phyloP scores from a whole-genome alignment of 2,888 invertebrate species.

The Orthosia incerta region DNA sequence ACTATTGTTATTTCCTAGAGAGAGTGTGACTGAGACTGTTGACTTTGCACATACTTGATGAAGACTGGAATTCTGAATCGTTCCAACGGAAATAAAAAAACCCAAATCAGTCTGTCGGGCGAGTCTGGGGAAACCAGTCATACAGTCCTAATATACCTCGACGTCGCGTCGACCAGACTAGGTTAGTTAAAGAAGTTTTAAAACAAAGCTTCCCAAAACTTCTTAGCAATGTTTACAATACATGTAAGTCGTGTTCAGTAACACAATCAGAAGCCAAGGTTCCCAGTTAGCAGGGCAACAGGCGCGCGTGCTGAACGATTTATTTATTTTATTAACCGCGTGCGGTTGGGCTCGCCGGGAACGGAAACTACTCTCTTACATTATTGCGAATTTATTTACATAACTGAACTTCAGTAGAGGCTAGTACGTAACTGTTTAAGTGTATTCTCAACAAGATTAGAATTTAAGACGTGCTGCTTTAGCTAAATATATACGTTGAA shows the following conservation, averaged over 20 bases:
- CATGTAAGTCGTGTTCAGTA: slow-evolving; percentile 75
- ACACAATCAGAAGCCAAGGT: slow-evolving; percentile 79
- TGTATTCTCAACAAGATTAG: slow-evolving; percentile 52
- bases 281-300: slow-evolving; percentile 73
- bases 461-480: slow-evolving; percentile 35
- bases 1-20: not conserved
- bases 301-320: slow-evolving; percentile 79
- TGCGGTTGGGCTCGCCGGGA: slow-evolving; percentile 76
- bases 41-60: not conserved
- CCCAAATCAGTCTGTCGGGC: not conserved
- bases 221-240: slow-evolving; percentile 76
- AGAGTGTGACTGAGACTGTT: not conserved
- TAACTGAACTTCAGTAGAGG: slow-evolving; percentile 64
- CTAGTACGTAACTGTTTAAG: slow-evolving; percentile 49
- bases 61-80: not conserved
- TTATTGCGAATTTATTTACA: slow-evolving; percentile 71
- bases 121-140: not conserved
- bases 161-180: not conserved
- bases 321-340: slow-evolving; percentile 86
- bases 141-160: not conserved
- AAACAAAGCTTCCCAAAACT: slow-evolving; percentile 59
- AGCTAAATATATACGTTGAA: slow-evolving; percentile 24
- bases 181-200: slow-evolving; percentile 1
- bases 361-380: slow-evolving; percentile 76
- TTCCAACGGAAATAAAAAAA: not conserved